These are phyloP conservation scores for Piliocolobus tephrosceles DNA, from an alignment of 2,113 vertebrate genomes.

Conservation along the genomic window DNA sequence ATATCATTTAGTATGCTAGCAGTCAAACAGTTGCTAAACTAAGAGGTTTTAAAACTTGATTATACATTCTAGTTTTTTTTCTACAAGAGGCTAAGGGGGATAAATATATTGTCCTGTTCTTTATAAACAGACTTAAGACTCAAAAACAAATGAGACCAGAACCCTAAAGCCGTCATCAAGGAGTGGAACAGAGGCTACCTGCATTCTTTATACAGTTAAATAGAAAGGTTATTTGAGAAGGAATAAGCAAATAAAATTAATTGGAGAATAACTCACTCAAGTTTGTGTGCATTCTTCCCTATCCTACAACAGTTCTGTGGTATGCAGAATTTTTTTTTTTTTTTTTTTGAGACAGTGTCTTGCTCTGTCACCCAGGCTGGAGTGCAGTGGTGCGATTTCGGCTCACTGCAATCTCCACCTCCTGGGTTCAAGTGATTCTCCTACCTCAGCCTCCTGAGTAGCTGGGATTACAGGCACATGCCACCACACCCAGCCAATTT, in stretches of 20 bases:
- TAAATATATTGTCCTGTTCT: background rate
- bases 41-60: slow-evolving; percentile 14
- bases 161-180: background rate
- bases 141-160: background rate
- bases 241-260: slow-evolving; percentile 6
- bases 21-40: background rate
- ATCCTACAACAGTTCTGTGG: background rate
- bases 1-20: background rate
- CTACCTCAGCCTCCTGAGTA: too few relatives aligned
- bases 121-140: background rate
- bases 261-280: background rate
- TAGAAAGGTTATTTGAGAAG: background rate
- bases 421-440: too few relatives aligned
- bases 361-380: too few relatives aligned
- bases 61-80: background rate
- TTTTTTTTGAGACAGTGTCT: background rate
- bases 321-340: background rate
- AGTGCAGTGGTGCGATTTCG: too few relatives aligned
- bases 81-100: background rate
- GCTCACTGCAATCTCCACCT: too few relatives aligned
- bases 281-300: background rate
- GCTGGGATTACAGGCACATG: too few relatives aligned
- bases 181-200: background rate
- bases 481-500: too few relatives aligned
- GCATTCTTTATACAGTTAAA: background rate